Conservation (phyloP, 2,888 invertebrate genomes). For the Coremacera marginata region DNA sequence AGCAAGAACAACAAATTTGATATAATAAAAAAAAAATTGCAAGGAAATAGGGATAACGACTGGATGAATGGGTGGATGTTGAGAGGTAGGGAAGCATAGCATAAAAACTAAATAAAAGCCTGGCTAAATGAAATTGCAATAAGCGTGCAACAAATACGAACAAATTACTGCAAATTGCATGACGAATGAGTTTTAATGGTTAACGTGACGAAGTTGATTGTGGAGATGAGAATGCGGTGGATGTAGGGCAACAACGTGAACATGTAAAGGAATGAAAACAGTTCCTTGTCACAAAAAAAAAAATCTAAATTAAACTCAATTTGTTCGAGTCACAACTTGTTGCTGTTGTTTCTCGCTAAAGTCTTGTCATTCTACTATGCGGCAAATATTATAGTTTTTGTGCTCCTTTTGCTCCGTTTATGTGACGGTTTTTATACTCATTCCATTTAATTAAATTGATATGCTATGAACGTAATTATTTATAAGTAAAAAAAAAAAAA, state of each 20-base stretch:
- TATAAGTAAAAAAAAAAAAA: not conserved
- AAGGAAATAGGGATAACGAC: not conserved
- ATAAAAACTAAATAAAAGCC: slow-evolving; percentile 2
- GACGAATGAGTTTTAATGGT: slow-evolving; percentile 52
- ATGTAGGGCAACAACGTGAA: too few species aligned
- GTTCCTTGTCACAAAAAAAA: not conserved
- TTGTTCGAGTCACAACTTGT: slow-evolving; percentile 23
- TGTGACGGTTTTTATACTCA: not conserved
- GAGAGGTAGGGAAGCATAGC: not conserved
- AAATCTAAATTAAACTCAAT: not conserved
- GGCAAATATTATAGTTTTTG: not conserved
- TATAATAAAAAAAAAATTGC: not conserved
- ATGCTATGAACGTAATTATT: slow-evolving; percentile 25
- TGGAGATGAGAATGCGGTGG: not conserved
- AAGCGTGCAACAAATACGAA: slow-evolving; percentile 50
- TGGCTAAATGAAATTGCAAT: slow-evolving; percentile 48
- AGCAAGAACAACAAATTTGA: slow-evolving; percentile 13
- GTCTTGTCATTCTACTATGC: not conserved
- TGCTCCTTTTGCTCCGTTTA: not conserved
- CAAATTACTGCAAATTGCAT: slow-evolving; percentile 54
- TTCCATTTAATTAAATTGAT: not conserved
- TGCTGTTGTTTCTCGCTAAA: not conserved
- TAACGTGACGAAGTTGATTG: slow-evolving; percentile 14
- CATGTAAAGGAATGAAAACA: not conserved
- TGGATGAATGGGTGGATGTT: not conserved